A percentile compares a stretch with the other conserved stretches of the same genome.
These are phyloP conservation scores for Gnathonemus longibarbis DNA, from an alignment of 2,113 vertebrate genomes.

Conservation along the genomic window DNA sequence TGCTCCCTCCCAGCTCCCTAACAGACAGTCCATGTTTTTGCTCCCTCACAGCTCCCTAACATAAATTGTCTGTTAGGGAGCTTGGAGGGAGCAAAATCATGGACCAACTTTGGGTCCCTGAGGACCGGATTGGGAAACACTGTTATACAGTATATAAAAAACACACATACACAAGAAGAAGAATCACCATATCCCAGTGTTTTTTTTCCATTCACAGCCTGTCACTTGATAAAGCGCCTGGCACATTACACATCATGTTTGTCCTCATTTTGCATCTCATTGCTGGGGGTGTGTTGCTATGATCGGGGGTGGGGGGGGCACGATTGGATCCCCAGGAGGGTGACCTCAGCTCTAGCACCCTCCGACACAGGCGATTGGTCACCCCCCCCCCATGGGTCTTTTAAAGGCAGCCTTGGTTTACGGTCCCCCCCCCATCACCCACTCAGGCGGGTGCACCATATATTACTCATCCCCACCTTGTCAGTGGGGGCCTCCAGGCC, in stretches of 20 bases:
- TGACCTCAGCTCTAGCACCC: background rate
- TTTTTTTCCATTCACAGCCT: background rate
- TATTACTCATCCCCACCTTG: slow-evolving; percentile 74
- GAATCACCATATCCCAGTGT: background rate
- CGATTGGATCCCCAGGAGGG: background rate
- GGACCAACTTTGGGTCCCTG: background rate
- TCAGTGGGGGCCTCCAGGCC: slow-evolving; percentile 64
- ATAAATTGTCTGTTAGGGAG: background rate
- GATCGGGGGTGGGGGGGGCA: background rate
- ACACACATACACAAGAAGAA: background rate
- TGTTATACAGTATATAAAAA: background rate
- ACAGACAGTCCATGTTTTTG: background rate
- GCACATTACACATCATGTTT: background rate
- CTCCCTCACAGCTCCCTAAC: background rate
- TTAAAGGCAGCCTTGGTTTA: slow-evolving; percentile 50
- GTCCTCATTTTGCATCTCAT: background rate
- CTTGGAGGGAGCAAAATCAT: background rate
- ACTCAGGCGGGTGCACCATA: slow-evolving; percentile 64
- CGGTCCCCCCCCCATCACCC: slow-evolving; percentile 64
- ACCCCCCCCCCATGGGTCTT: slow-evolving; percentile 33
- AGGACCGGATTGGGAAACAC: background rate
- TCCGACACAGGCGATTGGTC: slow-evolving; percentile 24
- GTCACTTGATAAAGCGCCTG: background rate
- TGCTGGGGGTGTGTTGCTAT: background rate
- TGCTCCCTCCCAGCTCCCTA: too few species aligned